Percentiles rank a stretch among this genome's conserved stretches.
Conservation (phyloP, 2,888 invertebrate genomes). For the Zhengitettix transpicula region DNA sequence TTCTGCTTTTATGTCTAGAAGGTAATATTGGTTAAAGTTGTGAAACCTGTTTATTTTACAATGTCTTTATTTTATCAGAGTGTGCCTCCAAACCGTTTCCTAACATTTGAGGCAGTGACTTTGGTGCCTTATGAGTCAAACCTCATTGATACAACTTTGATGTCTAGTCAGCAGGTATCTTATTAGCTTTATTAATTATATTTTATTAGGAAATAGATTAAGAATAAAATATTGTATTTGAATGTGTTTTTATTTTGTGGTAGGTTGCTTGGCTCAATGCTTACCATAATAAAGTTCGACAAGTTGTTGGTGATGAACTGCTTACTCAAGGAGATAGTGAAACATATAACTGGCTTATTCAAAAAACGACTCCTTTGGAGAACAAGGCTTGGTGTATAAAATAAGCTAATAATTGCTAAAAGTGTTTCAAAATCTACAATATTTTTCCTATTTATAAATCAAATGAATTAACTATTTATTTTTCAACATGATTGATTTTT, state of each 20-base stretch:
- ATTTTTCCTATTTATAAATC: no score
- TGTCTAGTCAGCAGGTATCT: constrained; percentile 29
- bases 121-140: constrained; percentile 32
- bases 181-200: not conserved
- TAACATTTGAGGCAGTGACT: constrained; percentile 34
- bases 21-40: no score
- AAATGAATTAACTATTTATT: no score
- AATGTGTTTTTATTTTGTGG: not conserved
- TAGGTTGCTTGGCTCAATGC: constrained; percentile 17
- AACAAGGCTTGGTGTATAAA: not conserved
- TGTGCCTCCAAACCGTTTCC: not conserved
- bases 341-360: constrained; percentile 3
- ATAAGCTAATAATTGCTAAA: no score
- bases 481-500: no score
- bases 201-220: not conserved
- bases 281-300: constrained; percentile 14
- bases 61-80: constrained; percentile 9
- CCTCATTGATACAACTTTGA: constrained; percentile 27
- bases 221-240: not conserved
- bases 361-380: not conserved
- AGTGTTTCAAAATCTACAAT: no score
- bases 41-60: no score
- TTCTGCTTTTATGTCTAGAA: constrained; percentile 14
- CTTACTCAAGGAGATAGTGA: constrained; percentile 2
- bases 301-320: constrained; percentile 13